Evolutionary conservation across 2,797 vertebrate species (phyloP).

Genomic region (Natrix natrix): DNA sequence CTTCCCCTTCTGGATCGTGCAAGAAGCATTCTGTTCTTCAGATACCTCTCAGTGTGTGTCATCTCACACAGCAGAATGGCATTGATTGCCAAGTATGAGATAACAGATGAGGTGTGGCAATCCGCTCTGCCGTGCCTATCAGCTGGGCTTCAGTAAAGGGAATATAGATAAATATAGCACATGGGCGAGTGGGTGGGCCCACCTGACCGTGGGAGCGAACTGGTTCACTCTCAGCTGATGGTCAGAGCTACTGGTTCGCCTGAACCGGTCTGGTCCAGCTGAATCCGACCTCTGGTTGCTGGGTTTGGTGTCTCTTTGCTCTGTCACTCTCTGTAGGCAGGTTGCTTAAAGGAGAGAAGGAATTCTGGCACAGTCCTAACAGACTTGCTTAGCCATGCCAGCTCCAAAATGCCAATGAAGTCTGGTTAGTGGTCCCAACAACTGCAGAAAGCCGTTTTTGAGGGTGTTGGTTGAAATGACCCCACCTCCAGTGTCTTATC

Average conservation of each 20-base stretch:
- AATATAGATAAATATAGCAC: no score
- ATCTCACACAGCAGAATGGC: background rate
- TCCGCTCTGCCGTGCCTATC: no score
- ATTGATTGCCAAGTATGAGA: background rate
- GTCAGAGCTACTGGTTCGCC: no score
- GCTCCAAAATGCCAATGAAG: background rate
- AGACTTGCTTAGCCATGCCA: background rate
- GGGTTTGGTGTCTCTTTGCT: background rate
- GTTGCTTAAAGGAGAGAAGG: background rate
- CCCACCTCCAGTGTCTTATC: background rate
- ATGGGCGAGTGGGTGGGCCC: no score
- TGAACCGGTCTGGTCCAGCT: no score
- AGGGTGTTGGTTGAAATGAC: background rate
- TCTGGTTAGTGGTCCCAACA: background rate
- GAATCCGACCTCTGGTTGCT: background rate
- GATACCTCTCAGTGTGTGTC: background rate
- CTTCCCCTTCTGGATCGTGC: background rate
- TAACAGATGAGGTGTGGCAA: no score
- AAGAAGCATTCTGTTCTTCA: background rate
- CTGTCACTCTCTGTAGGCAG: background rate
- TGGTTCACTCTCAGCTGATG: no score
- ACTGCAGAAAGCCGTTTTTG: background rate
- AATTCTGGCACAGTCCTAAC: background rate
- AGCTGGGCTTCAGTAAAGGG: no score
- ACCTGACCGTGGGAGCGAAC: no score